Percentiles rank a stretch among this genome's conserved stretches.
phyloP scores from a whole-genome alignment of 2,888 invertebrate genomes.

The Amblyteles armatorius region DNA sequence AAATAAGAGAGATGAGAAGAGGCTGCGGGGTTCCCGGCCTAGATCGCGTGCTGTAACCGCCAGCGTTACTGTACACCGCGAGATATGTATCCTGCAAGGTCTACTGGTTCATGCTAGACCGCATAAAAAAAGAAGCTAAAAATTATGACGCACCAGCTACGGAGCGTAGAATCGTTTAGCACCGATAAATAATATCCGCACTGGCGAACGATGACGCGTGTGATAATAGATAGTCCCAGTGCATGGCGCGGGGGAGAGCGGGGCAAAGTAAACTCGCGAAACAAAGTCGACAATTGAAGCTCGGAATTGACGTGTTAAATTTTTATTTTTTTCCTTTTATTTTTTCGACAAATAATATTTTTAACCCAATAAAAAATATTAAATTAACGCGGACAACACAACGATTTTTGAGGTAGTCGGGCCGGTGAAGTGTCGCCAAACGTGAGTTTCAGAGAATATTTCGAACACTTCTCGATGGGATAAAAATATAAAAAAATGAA shows the following conservation, averaged over 20 bases:
- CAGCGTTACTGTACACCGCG: constrained; percentile 27
- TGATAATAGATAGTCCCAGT: constrained; percentile 24
- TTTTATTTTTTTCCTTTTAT: too few relatives aligned
- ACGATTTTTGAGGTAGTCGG: too few relatives aligned
- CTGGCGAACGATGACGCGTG: constrained; percentile 7
- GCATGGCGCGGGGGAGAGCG: neutral
- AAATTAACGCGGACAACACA: neutral
- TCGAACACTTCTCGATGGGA: too few relatives aligned
- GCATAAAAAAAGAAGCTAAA: constrained; percentile 38
- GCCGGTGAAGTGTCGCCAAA: too few relatives aligned
- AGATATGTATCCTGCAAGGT: constrained; percentile 58
- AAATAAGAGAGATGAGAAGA: constrained; percentile 36
- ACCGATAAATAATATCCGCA: neutral
- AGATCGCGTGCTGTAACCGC: constrained; percentile 56
- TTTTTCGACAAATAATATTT: neutral
- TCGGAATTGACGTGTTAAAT: too few relatives aligned
- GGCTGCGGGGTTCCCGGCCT: constrained; percentile 37
- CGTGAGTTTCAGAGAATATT: too few relatives aligned
- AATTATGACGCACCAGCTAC: constrained; percentile 29
- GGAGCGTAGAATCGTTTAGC: constrained; percentile 8
- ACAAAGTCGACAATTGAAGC: too few relatives aligned
- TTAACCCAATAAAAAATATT: neutral
- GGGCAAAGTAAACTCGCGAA: neutral
- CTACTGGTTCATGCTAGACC: constrained; percentile 61
- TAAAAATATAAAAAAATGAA: neutral